Conservation (phyloP, 37 sponge, comb jelly and placozoan species). For the Beroe ovata region DNA sequence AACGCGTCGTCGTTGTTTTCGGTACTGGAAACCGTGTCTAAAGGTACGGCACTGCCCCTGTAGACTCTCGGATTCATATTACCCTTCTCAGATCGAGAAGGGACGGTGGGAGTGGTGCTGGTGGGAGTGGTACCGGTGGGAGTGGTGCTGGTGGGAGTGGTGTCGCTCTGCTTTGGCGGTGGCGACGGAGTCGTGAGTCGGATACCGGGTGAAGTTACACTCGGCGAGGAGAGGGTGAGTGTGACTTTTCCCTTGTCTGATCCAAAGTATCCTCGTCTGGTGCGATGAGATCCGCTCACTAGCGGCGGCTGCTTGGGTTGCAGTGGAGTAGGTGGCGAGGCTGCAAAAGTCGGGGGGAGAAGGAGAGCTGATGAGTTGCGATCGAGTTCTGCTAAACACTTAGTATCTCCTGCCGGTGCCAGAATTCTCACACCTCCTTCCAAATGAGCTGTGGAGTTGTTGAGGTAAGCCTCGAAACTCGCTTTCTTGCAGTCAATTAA, state of each 20-base stretch:
- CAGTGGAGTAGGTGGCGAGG: too few species aligned
- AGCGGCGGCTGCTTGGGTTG: too few species aligned
- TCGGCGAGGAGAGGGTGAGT: constrained; percentile 2
- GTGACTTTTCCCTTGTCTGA: background rate
- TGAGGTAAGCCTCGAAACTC: constrained; percentile 21
- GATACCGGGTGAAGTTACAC: constrained; percentile 9
- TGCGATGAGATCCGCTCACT: too few species aligned
- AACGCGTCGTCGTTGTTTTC: background rate
- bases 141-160: too few species aligned
- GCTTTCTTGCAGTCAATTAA: constrained; percentile 40
- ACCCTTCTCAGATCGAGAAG: background rate
- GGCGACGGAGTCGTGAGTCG: constrained; percentile 45
- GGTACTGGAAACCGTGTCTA: background rate
- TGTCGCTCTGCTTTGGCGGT: background rate
- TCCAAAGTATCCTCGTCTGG: too few species aligned
- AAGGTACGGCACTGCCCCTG: too few species aligned
- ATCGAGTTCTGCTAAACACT: too few species aligned
- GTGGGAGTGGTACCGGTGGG: too few species aligned
- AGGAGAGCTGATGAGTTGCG: too few species aligned
- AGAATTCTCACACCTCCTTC: background rate
- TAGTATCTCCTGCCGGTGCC: background rate
- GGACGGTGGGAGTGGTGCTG: background rate
- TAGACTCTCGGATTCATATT: background rate
- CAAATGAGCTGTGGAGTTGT: background rate
- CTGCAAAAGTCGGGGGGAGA: too few species aligned